Evolutionary conservation across 2,888 invertebrate species (phyloP).

Genomic region (Agrotis segetum): DNA sequence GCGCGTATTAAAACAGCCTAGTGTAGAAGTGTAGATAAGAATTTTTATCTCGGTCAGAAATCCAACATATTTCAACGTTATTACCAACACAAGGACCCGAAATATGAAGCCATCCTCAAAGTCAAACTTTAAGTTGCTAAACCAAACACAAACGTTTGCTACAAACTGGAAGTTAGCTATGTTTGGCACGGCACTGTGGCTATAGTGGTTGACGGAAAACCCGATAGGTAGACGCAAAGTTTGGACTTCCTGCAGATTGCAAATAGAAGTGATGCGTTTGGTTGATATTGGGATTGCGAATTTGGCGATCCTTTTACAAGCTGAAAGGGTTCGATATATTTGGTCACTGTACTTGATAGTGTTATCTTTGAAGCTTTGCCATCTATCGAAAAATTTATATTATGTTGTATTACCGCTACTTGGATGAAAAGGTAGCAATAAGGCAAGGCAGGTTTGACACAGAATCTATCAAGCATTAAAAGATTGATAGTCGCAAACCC

Average conservation of each 20-base stretch:
- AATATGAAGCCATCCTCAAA: slow-evolving; percentile 47
- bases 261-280: slow-evolving; percentile 16
- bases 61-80: neutral
- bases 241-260: slow-evolving; percentile 25
- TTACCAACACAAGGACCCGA: slow-evolving; percentile 19
- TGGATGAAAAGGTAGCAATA: too few relatives aligned
- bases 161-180: slow-evolving; percentile 42
- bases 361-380: too few relatives aligned
- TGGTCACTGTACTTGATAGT: too few relatives aligned
- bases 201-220: slow-evolving; percentile 39
- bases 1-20: too few relatives aligned
- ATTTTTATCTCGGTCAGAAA: too few relatives aligned
- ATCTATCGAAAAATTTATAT: too few relatives aligned
- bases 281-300: neutral
- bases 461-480: too few relatives aligned
- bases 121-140: slow-evolving; percentile 52
- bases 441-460: too few relatives aligned
- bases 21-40: too few relatives aligned
- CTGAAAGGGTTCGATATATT: too few relatives aligned
- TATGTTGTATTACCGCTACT: too few relatives aligned
- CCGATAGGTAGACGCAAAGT: slow-evolving; percentile 45
- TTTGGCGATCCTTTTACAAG: neutral
- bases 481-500: too few relatives aligned
- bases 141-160: slow-evolving; percentile 56
- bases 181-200: slow-evolving; percentile 38